Evolutionary conservation across 37 sponge, comb jelly and placozoan genomes (phyloP).

Genomic region (Geodia barretti): DNA sequence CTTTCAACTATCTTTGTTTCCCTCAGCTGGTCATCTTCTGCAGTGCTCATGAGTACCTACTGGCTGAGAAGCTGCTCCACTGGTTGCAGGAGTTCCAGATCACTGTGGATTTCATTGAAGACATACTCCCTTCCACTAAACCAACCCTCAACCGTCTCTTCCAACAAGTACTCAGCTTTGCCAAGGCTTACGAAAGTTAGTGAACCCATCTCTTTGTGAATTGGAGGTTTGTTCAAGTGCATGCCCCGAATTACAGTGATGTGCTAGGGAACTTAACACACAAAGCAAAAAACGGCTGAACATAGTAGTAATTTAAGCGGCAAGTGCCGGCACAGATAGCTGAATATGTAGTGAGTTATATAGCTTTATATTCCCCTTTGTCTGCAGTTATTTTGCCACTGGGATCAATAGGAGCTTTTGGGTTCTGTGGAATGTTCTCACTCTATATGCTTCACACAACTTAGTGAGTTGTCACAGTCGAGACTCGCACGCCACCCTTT

Average conservation of each 20-base stretch:
- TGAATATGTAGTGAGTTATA: neutral
- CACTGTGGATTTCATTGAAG: slow-evolving; percentile 27
- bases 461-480: neutral
- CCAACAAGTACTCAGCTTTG: slow-evolving; percentile 27
- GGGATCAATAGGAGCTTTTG: neutral
- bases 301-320: too few species aligned
- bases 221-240: too few species aligned
- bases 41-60: slow-evolving; percentile 3
- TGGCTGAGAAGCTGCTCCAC: neutral
- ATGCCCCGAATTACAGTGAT: too few species aligned
- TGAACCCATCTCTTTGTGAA: too few species aligned
- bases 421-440: neutral
- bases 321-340: neutral
- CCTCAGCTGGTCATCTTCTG: slow-evolving; percentile 10
- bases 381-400: neutral
- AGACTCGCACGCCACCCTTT: neutral
- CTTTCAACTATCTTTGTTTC: neutral
- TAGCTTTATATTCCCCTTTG: neutral
- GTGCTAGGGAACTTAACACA: neutral
- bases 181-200: slow-evolving; percentile 19
- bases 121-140: slow-evolving; percentile 7
- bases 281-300: too few species aligned
- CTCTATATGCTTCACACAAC: neutral
- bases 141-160: slow-evolving; percentile 19
- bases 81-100: slow-evolving; percentile 37